Percentiles rank a stretch among this genome's conserved stretches.
Conservation (phyloP, 1,140 invertebrate species). For the Musca vetustissima region DNA sequence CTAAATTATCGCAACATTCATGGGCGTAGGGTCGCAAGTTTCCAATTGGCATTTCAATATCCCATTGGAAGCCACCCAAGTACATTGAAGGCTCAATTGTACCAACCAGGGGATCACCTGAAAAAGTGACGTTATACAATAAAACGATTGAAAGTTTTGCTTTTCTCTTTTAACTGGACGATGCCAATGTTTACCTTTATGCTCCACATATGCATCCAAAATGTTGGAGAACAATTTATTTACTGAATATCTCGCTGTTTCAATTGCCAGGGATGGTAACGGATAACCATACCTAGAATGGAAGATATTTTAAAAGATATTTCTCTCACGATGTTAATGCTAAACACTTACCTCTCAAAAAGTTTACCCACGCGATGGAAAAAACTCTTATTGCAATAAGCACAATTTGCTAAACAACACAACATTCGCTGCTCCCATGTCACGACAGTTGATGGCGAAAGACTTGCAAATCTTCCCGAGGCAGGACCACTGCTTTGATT, state of each 20-base stretch:
- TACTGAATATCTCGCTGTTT: slow-evolving; percentile 62
- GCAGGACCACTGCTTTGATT: slow-evolving; percentile 55
- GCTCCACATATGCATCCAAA: slow-evolving; percentile 83
- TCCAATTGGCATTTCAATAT: slow-evolving; percentile 69
- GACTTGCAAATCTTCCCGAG: slow-evolving; percentile 33
- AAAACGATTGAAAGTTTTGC: too few species aligned
- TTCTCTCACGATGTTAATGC: background rate
- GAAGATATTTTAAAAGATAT: slow-evolving; percentile 11
- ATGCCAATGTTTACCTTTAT: slow-evolving; percentile 61
- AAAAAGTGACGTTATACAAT: too few species aligned
- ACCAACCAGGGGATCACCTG: slow-evolving; percentile 85
- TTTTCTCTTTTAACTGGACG: too few species aligned
- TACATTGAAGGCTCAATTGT: slow-evolving; percentile 96
- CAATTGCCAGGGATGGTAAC: slow-evolving; percentile 65
- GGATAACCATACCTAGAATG: slow-evolving; percentile 67
- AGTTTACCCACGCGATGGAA: slow-evolving; percentile 70
- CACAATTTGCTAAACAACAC: slow-evolving; percentile 87
- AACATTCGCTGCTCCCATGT: slow-evolving; percentile 80
- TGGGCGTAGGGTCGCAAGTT: slow-evolving; percentile 89
- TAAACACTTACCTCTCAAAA: slow-evolving; percentile 57
- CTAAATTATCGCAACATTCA: slow-evolving; percentile 88
- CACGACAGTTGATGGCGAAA: slow-evolving; percentile 50
- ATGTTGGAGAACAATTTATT: slow-evolving; percentile 70
- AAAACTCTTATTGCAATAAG: slow-evolving; percentile 75
- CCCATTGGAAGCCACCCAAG: slow-evolving; percentile 83